Conservation (phyloP, 1,140 invertebrate species). For the Papilio glaucus region DNA sequence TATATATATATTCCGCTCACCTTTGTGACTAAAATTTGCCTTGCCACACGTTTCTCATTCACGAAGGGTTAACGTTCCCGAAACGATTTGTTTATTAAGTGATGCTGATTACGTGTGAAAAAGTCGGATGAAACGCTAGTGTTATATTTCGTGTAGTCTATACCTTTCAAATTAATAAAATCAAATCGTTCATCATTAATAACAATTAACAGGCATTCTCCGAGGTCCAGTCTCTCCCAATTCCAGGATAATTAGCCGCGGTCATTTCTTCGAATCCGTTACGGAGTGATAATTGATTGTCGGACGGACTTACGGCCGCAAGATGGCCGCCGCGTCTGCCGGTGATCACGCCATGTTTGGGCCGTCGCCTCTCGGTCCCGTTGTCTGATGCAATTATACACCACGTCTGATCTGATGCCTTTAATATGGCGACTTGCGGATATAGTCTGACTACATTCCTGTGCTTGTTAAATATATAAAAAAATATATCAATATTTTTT, state of each 20-base stretch:
- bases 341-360: conserved; percentile 46
- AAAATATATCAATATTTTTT: no score
- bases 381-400: conserved; percentile 30
- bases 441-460: neutral
- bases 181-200: conserved; percentile 4
- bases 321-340: conserved; percentile 20
- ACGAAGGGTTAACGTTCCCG: no score
- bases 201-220: conserved; percentile 16
- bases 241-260: conserved; percentile 17
- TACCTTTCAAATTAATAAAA: conserved; percentile 5
- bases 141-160: neutral
- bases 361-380: conserved; percentile 38
- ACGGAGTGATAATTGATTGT: conserved; percentile 19
- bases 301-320: neutral
- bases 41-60: no score
- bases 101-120: neutral
- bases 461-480: neutral
- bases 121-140: neutral
- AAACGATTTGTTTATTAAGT: neutral
- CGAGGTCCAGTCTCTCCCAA: conserved; percentile 15
- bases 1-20: no score
- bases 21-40: no score
- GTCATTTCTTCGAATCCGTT: conserved; percentile 21
- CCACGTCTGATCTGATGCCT: conserved; percentile 28
- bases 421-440: conserved; percentile 11